Evolutionary conservation across 1,140 invertebrate species (phyloP).

Genomic region (Tetragonula clypearis): DNA sequence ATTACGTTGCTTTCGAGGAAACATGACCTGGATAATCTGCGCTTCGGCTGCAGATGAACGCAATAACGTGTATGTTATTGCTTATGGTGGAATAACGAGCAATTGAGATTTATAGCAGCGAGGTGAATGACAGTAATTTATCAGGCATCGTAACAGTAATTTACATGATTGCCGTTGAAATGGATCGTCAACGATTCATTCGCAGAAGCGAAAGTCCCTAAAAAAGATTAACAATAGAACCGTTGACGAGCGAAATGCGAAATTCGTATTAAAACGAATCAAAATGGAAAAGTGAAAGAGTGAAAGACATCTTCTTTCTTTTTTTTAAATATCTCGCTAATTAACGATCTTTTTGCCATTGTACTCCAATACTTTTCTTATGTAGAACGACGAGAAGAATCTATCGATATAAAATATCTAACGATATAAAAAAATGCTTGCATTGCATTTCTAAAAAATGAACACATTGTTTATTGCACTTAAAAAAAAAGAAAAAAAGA

Average conservation of each 20-base stretch:
- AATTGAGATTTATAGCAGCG: neutral
- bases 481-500: too few relatives aligned
- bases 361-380: too few relatives aligned
- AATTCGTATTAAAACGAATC: neutral
- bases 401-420: too few relatives aligned
- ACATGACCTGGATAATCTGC: neutral
- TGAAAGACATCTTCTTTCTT: too few relatives aligned
- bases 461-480: too few relatives aligned
- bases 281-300: neutral
- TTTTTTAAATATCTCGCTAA: too few relatives aligned
- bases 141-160: neutral
- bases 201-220: neutral
- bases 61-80: neutral
- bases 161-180: neutral
- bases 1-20: neutral
- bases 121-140: neutral
- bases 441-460: too few relatives aligned
- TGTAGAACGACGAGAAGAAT: too few relatives aligned
- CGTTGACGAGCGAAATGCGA: neutral
- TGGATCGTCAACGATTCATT: neutral
- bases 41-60: neutral
- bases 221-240: neutral
- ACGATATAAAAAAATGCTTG: too few relatives aligned
- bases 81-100: neutral
- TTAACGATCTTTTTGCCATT: too few relatives aligned